These are phyloP conservation scores for Athrips mouffetella DNA, from an alignment of 2,888 invertebrate species.

Conservation along the genomic window DNA sequence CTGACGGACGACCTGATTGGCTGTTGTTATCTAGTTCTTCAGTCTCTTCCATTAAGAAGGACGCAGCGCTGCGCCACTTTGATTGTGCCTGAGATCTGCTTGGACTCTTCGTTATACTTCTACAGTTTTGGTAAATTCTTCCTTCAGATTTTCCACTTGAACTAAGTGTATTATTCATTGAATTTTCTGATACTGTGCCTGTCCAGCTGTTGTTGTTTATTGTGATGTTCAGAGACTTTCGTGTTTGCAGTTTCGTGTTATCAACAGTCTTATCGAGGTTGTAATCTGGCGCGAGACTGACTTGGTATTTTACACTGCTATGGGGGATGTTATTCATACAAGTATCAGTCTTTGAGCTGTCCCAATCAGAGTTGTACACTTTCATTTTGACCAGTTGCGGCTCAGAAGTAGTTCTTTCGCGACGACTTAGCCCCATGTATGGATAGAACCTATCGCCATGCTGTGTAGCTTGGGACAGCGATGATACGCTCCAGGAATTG, in stretches of 20 bases:
- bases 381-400: slow-evolving; percentile 43
- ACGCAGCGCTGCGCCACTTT: slow-evolving; percentile 77
- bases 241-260: slow-evolving; percentile 48
- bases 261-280: slow-evolving; percentile 54
- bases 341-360: slow-evolving; percentile 48
- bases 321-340: slow-evolving; percentile 46
- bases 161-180: slow-evolving; percentile 48
- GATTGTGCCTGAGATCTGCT: slow-evolving; percentile 43
- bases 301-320: slow-evolving; percentile 54
- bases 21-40: slow-evolving; percentile 64
- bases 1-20: slow-evolving; percentile 82
- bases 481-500: slow-evolving; percentile 81
- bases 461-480: slow-evolving; percentile 61
- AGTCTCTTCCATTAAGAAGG: slow-evolving; percentile 74
- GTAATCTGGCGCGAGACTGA: slow-evolving; percentile 54
- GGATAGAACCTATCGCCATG: slow-evolving; percentile 71
- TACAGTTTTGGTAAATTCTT: slow-evolving; percentile 45
- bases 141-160: slow-evolving; percentile 45
- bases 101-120: slow-evolving; percentile 42
- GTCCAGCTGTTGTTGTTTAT: slow-evolving; percentile 49
- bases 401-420: slow-evolving; percentile 58
- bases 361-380: slow-evolving; percentile 47
- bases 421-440: slow-evolving; percentile 71
- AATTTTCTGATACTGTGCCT: slow-evolving; percentile 49
- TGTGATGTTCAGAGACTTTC: slow-evolving; percentile 57